A percentile compares a stretch with the other conserved stretches of the same genome.
These are phyloP conservation scores for Myotis brandtii DNA, from an alignment of 2,113 vertebrate species.

Conservation along the genomic window DNA sequence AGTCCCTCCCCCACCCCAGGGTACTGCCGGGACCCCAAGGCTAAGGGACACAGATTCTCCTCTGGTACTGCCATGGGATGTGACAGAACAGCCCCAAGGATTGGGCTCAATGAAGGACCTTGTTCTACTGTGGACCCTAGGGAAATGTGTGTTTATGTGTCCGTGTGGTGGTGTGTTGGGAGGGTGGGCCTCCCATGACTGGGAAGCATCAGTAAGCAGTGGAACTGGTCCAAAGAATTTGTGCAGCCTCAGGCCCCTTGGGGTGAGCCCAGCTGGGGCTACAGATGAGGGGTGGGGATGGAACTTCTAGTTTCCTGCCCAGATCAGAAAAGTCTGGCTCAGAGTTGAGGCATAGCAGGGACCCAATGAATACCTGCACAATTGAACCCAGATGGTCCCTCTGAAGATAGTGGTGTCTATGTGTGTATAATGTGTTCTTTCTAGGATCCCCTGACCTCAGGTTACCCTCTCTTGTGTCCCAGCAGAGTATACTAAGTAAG, in stretches of 20 bases:
- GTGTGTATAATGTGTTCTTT: background rate
- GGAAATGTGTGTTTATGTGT: constrained; percentile 56
- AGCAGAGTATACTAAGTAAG: background rate
- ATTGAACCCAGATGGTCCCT: constrained; percentile 41
- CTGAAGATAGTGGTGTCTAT: background rate
- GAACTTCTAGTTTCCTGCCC: constrained; percentile 67
- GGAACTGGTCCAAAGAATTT: constrained; percentile 70
- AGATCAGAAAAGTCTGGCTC: constrained; percentile 58
- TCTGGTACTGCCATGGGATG: constrained; percentile 77
- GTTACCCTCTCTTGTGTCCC: background rate
- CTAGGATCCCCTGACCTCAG: constrained; percentile 9
- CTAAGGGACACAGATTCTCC: constrained; percentile 66
- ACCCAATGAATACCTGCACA: constrained; percentile 59
- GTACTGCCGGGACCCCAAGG: constrained; percentile 66
- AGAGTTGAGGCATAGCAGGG: constrained; percentile 28
- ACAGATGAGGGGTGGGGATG: constrained; percentile 63
- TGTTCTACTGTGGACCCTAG: constrained; percentile 61
- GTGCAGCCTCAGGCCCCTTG: constrained; percentile 59
- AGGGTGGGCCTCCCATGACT: constrained; percentile 66
- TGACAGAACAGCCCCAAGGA: constrained; percentile 67
- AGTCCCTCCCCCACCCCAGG: constrained; percentile 54
- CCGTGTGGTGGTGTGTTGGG: background rate
- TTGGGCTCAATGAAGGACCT: constrained; percentile 74
- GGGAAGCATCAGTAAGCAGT: constrained; percentile 71
- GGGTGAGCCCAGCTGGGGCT: constrained; percentile 67